phyloP scores from a whole-genome alignment of 2,113 vertebrate genomes.

The Nibea coibor region DNA sequence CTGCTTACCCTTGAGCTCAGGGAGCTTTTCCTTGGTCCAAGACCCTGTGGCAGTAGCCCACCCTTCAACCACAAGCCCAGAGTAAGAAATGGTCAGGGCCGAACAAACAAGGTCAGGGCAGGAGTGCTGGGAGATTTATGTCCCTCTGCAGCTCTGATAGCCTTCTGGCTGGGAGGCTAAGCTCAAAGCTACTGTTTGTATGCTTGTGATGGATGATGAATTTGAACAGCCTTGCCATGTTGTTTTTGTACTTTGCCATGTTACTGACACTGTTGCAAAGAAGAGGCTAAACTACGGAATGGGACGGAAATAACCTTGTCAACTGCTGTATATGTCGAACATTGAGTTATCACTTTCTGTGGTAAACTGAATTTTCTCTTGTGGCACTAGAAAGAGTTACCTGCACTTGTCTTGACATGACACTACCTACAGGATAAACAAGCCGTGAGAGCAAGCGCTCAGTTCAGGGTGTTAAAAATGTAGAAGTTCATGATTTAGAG shows the following conservation, averaged over 20 bases:
- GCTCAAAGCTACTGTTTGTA: conserved; percentile 41
- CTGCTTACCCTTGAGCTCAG: conserved; percentile 68
- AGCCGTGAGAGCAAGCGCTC: conserved; percentile 35
- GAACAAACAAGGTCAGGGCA: conserved; percentile 81
- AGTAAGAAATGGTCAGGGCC: conserved; percentile 69
- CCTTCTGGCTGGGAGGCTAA: conserved; percentile 58
- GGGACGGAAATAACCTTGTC: conserved; percentile 28
- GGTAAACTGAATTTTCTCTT: not conserved
- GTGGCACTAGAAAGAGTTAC: conserved; percentile 19
- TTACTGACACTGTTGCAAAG: conserved; percentile 37
- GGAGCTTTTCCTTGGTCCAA: conserved; percentile 60
- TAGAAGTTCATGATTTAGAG: conserved; percentile 23
- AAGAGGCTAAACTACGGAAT: conserved; percentile 38
- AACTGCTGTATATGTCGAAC: conserved; percentile 9
- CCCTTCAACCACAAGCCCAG: conserved; percentile 39
- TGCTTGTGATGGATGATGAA: conserved; percentile 66
- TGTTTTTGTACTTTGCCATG: conserved; percentile 51
- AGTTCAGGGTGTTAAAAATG: conserved; percentile 27
- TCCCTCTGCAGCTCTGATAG: conserved; percentile 55
- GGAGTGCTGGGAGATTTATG: conserved; percentile 75
- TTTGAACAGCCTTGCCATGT: conserved; percentile 48
- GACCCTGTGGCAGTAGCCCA: conserved; percentile 57
- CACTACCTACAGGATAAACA: conserved; percentile 28
- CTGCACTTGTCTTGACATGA: conserved; percentile 32
- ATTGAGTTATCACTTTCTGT: conserved; percentile 28